A percentile compares a stretch with the other conserved stretches of the same genome.
These are phyloP conservation scores for Anguilla marmorata DNA, from an alignment of 2,797 vertebrate species.

Conservation along the genomic window DNA sequence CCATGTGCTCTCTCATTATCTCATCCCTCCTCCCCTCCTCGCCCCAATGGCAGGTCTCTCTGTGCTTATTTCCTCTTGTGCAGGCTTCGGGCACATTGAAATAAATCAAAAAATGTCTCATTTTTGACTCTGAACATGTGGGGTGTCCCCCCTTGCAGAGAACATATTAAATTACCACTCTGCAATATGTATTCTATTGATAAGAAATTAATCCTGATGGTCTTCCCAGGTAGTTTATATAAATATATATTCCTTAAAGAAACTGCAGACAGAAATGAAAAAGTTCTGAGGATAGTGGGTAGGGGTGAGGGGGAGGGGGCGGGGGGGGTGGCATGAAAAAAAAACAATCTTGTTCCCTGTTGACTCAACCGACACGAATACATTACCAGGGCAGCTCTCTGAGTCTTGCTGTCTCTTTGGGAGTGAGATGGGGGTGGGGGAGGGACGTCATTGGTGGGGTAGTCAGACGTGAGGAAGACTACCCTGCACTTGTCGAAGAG, in stretches of 20 bases:
- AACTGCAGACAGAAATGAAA: not conserved
- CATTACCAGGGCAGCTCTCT: not conserved
- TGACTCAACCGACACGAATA: conserved; percentile 8
- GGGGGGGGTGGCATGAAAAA: not conserved
- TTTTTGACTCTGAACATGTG: not conserved
- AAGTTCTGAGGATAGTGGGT: not conserved
- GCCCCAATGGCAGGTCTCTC: not conserved
- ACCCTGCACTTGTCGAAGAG: conserved; percentile 56
- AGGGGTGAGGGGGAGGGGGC: too few relatives aligned
- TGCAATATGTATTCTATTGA: conserved; percentile 13
- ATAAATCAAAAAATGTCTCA: not conserved
- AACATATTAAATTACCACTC: not conserved
- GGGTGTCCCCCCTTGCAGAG: not conserved
- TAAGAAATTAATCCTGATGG: conserved; percentile 21
- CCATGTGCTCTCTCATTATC: not conserved
- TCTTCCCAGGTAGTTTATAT: conserved; percentile 11
- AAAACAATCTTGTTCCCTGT: conserved; percentile 12
- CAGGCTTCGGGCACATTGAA: not conserved
- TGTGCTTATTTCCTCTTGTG: not conserved
- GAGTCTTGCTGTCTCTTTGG: conserved; percentile 18
- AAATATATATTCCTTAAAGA: not conserved
- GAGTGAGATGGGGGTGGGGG: conserved; percentile 16
- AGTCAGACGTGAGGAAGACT: conserved; percentile 44
- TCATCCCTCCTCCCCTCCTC: not conserved
- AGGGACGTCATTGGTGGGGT: conserved; percentile 33